Conservation (phyloP, 2,888 invertebrate genomes). For the Nemotelus nigrinus region DNA sequence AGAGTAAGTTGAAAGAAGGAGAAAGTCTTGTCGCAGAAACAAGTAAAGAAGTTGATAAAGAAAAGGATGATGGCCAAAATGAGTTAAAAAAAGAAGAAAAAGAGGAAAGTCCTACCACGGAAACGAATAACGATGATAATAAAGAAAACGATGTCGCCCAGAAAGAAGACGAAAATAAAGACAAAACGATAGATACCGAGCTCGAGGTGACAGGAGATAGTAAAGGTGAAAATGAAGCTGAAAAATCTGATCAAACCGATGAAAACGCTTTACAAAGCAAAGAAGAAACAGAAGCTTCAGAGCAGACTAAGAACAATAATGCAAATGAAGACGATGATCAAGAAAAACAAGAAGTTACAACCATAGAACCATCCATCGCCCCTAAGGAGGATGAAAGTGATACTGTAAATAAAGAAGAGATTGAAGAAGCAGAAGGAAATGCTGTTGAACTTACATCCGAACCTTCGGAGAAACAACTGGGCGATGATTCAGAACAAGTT, state of each 20-base stretch:
- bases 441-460: too few species aligned
- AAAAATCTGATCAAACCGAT: conserved; percentile 35
- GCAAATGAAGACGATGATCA: conserved; percentile 38
- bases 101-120: conserved; percentile 16
- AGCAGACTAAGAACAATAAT: conserved; percentile 41
- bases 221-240: conserved; percentile 32
- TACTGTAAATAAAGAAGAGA: conserved; percentile 34
- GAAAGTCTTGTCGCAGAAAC: conserved; percentile 25
- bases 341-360: conserved; percentile 35
- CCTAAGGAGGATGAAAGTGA: conserved; percentile 41
- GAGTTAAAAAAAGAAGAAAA: conserved; percentile 10
- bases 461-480: too few species aligned
- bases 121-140: conserved; percentile 31
- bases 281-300: conserved; percentile 31
- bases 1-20: conserved; percentile 51
- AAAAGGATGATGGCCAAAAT: conserved; percentile 43
- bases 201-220: conserved; percentile 45
- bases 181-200: conserved; percentile 43
- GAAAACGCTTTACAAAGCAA: conserved; percentile 37
- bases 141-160: conserved; percentile 45
- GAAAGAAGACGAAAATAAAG: conserved; percentile 28
- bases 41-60: conserved; percentile 34
- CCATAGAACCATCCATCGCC: conserved; percentile 5
- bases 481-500: too few species aligned
- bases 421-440: conserved; percentile 5